Conservation (phyloP, 2,888 invertebrate genomes). For the Drosophila multiciliata region DNA sequence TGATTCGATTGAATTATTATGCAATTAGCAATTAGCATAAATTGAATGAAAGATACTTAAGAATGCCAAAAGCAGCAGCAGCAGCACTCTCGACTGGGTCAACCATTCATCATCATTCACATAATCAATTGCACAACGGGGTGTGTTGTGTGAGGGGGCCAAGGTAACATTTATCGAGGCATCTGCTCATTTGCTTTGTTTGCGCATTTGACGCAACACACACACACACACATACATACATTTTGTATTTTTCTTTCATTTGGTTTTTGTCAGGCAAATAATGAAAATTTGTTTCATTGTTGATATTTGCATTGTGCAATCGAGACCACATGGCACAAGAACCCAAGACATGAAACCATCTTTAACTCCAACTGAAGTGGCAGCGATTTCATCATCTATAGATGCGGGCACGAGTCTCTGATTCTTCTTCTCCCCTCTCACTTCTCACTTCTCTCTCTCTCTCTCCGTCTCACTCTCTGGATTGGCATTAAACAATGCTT, state of each 20-base stretch:
- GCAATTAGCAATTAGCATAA: constrained; percentile 82
- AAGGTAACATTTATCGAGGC: constrained; percentile 53
- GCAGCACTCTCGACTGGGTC: constrained; percentile 72
- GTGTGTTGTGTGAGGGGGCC: constrained; percentile 13
- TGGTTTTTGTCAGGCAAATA: constrained; percentile 72
- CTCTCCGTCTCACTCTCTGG: constrained; percentile 14
- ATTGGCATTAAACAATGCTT: constrained; percentile 65
- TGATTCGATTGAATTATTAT: constrained; percentile 78
- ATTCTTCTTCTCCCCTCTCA: constrained; percentile 13
- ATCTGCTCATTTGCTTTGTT: constrained; percentile 52
- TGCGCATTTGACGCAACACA: constrained; percentile 65
- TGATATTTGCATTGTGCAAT: constrained; percentile 76
- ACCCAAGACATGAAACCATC: constrained; percentile 12
- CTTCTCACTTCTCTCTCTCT: constrained; percentile 13
- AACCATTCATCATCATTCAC: constrained; percentile 50
- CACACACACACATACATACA: constrained; percentile 10
- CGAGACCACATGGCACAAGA: constrained; percentile 50
- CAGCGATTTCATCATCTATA: constrained; percentile 60
- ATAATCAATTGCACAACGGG: constrained; percentile 45
- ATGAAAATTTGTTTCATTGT: constrained; percentile 73
- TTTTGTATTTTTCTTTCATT: neutral
- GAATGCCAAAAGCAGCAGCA: constrained; percentile 60
- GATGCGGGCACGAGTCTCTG: constrained; percentile 52
- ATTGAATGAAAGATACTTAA: constrained; percentile 63
- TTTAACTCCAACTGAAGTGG: constrained; percentile 49